Conservation (phyloP, 2,797 vertebrate genomes). For the Falco biarmicus region DNA sequence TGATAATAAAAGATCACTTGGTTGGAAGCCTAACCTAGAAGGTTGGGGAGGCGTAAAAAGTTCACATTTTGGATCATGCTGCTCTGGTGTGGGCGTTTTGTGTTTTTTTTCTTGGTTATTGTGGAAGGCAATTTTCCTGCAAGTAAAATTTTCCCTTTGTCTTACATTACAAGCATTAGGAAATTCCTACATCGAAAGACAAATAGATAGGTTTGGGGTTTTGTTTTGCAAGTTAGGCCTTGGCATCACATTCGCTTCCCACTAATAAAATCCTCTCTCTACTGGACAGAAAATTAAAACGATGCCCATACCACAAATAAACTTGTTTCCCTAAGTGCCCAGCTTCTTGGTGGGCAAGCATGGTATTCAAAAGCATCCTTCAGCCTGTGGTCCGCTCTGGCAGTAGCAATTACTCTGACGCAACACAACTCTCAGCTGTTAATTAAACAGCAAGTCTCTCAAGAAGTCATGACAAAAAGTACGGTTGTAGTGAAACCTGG, state of each 20-base stretch:
- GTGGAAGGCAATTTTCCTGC: slow-evolving; percentile 60
- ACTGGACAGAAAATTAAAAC: slow-evolving; percentile 1
- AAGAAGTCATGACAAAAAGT: neutral
- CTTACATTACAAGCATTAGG: slow-evolving; percentile 42
- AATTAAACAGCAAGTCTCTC: slow-evolving; percentile 46
- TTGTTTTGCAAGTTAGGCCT: slow-evolving; percentile 32
- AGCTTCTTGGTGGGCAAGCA: slow-evolving; percentile 37
- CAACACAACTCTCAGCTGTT: slow-evolving; percentile 13
- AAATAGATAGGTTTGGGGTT: slow-evolving; percentile 40
- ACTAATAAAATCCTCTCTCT: slow-evolving; percentile 27
- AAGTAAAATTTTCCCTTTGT: slow-evolving; percentile 62
- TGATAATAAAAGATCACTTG: slow-evolving; percentile 58
- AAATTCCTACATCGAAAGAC: slow-evolving; percentile 42
- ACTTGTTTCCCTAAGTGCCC: slow-evolving; percentile 10
- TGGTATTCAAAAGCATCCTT: slow-evolving; percentile 18
- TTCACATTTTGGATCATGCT: slow-evolving; percentile 62
- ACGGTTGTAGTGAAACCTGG: neutral
- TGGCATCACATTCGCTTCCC: slow-evolving; percentile 16
- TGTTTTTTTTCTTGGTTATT: slow-evolving; percentile 48
- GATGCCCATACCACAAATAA: slow-evolving; percentile 39
- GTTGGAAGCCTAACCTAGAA: slow-evolving; percentile 54
- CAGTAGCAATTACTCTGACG: neutral
- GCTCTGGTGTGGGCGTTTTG: slow-evolving; percentile 49
- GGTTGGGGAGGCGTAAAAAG: slow-evolving; percentile 63
- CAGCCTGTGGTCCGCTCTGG: neutral